Base-by-base conservation (phyloP, 2,888 invertebrate genomes). In the Andricus curvator region DNA sequence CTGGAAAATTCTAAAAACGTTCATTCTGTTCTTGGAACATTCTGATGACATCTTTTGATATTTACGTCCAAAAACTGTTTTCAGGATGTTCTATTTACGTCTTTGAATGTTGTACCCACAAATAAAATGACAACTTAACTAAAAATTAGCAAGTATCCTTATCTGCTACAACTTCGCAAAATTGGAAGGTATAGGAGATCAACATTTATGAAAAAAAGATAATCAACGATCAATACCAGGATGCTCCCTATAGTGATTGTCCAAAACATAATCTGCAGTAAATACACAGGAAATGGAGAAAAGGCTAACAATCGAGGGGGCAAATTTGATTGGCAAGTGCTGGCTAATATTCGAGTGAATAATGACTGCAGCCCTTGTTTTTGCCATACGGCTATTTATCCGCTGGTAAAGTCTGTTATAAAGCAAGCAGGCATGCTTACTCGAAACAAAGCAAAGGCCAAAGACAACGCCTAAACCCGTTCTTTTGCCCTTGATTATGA, bases 401-500 rank as follows among this genome's bases (percentile, higher is more conserved):
- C 8, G 15, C 5, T 13, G 68, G 37, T 41, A 17, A 64, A 41
- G 62, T 44, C 60, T 41, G 41, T 64, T 44, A 48, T 37, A 33
- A 64, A 60, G 41, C 64, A 33, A 44, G 56, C 41, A 56, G 9
- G 60, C 62, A 41, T 65, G 37, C 62, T 56, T 76, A 33, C 17
- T 25, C 25, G 37, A 64, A 62, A 64, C 25, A 60, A 33, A 65
- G 60, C 15, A 64, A 78, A 78, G 37, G 66, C 15, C 79, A 77
- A 81, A 81, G 79, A 79, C 81, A 82, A 80, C 80, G 84, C 62
- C 82, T 83, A 80, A 85, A 81, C 85, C 87, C 84, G 84, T 89
- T 85, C 88, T 88, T 86, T 87, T 83, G 83, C 85, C 84, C 86
- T 87, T 88, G 88, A 88, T 89, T 88, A 89, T 87, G 86, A 88